Percentiles rank a stretch among this genome's conserved stretches.
phyloP scores from a whole-genome alignment of 2,797 vertebrate species.

The Mormyrops boulengeri region DNA sequence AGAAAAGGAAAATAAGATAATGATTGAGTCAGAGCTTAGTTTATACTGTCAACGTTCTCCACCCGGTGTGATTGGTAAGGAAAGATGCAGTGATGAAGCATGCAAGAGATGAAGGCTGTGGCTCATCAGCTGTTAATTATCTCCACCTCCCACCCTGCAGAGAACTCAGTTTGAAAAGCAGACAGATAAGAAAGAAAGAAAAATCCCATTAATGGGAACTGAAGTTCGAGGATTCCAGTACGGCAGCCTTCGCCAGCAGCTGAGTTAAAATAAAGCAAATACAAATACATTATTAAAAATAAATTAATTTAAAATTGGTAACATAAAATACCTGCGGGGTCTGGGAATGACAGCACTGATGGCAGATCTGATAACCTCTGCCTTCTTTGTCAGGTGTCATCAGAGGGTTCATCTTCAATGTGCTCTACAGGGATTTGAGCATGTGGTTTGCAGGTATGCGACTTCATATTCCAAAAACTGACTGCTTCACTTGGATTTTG shows the following conservation, averaged over 20 bases:
- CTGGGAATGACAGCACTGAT: neutral
- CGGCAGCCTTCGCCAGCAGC: neutral
- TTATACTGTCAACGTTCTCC: neutral
- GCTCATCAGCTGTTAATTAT: neutral
- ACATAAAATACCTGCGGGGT: neutral
- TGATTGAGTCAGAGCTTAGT: neutral
- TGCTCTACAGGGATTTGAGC: neutral
- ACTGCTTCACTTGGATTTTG: neutral
- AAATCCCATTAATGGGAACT: neutral
- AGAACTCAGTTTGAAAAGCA: neutral
- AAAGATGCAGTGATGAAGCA: neutral
- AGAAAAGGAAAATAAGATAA: neutral
- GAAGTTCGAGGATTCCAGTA: neutral
- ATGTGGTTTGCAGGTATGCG: neutral
- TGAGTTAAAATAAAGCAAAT: neutral
- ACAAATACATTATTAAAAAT: neutral
- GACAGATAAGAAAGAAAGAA: neutral
- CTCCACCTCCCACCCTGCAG: neutral
- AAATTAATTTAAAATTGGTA: neutral
- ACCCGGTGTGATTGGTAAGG: neutral
- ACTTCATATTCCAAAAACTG: neutral
- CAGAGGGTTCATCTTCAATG: neutral
- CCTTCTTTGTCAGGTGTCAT: neutral
- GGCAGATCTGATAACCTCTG: neutral
- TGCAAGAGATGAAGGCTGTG: neutral